phyloP scores from a whole-genome alignment of 2,113 vertebrate species.

The Thermophis baileyi region DNA sequence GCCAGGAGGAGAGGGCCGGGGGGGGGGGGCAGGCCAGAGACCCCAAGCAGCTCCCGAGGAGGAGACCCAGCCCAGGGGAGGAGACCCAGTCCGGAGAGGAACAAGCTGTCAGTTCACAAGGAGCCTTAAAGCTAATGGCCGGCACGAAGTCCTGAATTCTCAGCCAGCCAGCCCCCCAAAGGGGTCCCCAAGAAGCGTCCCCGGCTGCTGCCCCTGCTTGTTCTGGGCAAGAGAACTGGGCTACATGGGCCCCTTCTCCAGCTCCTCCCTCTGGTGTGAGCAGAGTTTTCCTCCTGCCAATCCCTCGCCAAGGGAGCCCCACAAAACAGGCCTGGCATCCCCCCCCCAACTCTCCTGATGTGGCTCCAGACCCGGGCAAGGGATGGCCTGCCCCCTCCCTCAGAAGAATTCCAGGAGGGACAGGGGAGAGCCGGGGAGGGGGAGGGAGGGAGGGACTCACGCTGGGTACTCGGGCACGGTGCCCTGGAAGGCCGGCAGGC shows the following conservation, averaged over 20 bases:
- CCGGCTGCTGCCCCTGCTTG: background rate
- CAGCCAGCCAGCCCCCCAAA: background rate
- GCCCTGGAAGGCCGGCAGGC: conserved; percentile 83
- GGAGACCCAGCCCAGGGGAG: background rate
- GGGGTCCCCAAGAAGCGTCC: background rate
- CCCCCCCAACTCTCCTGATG: background rate
- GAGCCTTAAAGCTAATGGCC: background rate
- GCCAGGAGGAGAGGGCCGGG: too few species aligned
- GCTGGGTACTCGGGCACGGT: conserved; percentile 89
- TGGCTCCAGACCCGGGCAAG: background rate
- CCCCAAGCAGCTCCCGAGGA: background rate
- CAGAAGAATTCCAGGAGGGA: rapidly evolving
- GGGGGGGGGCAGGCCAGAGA: too few species aligned
- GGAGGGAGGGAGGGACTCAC: conserved; percentile 71
- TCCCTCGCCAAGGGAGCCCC: background rate
- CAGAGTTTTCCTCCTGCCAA: background rate
- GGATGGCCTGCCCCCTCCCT: background rate
- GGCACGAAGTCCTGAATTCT: background rate
- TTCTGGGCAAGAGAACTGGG: background rate
- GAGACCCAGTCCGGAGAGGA: background rate
- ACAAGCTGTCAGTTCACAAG: background rate
- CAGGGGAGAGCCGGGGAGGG: background rate
- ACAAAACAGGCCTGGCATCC: background rate
- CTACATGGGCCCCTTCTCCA: background rate
- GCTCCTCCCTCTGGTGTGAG: background rate